Conservation (phyloP, 2,888 invertebrate species). For the Archips xylosteana region DNA sequence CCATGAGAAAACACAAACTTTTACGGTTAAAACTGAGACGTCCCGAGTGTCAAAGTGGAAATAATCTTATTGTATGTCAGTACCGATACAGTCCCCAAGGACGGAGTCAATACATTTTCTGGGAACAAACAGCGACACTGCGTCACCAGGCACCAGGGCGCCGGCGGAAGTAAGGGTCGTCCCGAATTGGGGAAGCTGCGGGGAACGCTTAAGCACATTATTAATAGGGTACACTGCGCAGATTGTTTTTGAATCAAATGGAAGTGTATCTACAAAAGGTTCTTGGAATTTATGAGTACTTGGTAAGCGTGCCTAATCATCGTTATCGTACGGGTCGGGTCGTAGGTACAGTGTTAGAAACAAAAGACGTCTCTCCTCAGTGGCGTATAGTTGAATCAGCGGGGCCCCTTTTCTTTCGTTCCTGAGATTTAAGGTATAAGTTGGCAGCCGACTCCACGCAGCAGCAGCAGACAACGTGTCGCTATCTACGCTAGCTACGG, state of each 20-base stretch:
- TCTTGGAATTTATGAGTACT: neutral
- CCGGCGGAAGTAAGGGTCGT: constrained; percentile 24
- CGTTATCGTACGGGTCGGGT: neutral
- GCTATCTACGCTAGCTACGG: too few relatives aligned
- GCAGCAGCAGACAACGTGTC: too few relatives aligned
- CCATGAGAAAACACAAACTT: too few relatives aligned
- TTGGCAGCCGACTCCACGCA: too few relatives aligned
- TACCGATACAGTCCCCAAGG: neutral
- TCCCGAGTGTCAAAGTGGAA: too few relatives aligned
- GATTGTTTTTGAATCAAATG: constrained; percentile 6
- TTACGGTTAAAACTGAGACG: too few relatives aligned
- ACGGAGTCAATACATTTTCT: neutral
- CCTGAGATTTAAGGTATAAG: too few relatives aligned
- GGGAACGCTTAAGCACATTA: constrained; percentile 25
- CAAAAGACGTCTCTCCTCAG: too few relatives aligned
- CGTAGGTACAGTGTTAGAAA: neutral
- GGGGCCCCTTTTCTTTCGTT: too few relatives aligned
- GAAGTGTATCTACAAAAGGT: neutral
- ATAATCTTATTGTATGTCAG: too few relatives aligned
- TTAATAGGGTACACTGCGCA: constrained; percentile 16
- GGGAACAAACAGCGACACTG: neutral
- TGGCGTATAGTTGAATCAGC: too few relatives aligned
- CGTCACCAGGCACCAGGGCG: neutral
- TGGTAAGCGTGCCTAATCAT: neutral
- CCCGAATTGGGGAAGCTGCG: constrained; percentile 1